phyloP scores from a whole-genome alignment of 2,113 vertebrate genomes.

The Sinosuthora webbiana region DNA sequence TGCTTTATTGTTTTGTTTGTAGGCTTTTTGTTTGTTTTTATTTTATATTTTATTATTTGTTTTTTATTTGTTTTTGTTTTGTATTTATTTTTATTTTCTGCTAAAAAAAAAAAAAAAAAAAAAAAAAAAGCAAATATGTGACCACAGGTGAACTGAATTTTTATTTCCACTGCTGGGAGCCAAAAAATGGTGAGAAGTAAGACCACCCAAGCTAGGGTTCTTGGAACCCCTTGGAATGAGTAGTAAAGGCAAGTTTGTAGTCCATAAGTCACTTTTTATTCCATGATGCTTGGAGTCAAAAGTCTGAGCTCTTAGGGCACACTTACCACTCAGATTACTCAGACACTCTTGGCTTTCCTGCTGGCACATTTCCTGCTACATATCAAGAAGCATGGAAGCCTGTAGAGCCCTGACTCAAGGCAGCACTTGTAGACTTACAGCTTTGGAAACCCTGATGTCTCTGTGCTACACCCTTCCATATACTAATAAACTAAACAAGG shows the following conservation, averaged over 20 bases:
- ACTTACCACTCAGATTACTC: background rate
- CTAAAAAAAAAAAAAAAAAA: too few relatives aligned
- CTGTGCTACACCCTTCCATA: background rate
- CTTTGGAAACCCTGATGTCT: background rate
- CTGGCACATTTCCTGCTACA: background rate
- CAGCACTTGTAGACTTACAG: background rate
- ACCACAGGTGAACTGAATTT: background rate
- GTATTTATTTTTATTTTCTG: background rate
- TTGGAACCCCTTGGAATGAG: background rate
- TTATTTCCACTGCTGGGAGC: background rate
- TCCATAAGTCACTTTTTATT: background rate
- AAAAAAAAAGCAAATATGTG: background rate
- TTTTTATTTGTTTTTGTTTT: too few relatives aligned
- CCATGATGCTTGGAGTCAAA: background rate
- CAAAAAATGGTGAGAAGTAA: background rate
- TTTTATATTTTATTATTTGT: too few relatives aligned
- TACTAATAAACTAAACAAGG: background rate
- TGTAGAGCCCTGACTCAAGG: background rate
- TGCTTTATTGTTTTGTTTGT: background rate
- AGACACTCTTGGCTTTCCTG: background rate
- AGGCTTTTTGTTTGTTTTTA: background rate
- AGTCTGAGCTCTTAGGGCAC: background rate
- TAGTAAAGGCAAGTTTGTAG: background rate
- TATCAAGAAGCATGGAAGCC: background rate
- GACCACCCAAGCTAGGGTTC: background rate